Evolutionary conservation across 1,140 invertebrate species (phyloP), one percentile per base, ranked within the genome.

Genomic region (Sinella curviseta): DNA sequence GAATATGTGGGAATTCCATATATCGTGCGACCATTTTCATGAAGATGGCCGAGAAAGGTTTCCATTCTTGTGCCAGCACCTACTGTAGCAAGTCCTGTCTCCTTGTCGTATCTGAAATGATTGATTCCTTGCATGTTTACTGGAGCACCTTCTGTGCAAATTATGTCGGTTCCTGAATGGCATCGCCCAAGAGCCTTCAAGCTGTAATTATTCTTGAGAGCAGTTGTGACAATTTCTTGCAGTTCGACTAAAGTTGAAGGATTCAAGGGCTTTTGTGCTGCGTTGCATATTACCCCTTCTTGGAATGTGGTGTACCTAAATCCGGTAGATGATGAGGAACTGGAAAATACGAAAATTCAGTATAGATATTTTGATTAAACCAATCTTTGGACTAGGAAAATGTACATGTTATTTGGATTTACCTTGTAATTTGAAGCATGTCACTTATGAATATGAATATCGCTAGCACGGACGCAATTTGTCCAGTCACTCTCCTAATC

Each of bases 231-330:
- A 24, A 87, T 85, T 85, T 31, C 85, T 8, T 86, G 86, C 14
- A 85, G 83, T 54, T 85, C 86, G 78, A 82, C 85, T 70, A 60
- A 86, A 28, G 75, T 87, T 3, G 4, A 3, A 8, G 70, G 70
- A 17, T 60, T 60, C 4, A 48, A 48, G 17, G 39, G 39, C 17
- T 48, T 48, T 48, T 48, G 39, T 48, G 39, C 39, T 8, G 39
- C 39, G 4, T 17, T 48, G 39, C 39, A 48, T 4, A 48, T 48
- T 8, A 17, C 17, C 4, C 39, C 17, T 48, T 17, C 4, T 48
- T 48, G 39, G 39, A 8, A 48, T 17, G 39, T 8, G 17, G 39
- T 17, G 17, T 48, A 48, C 17, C 4, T 48, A 48, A 48, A 48
- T 8, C 39, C 39, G 39, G 39, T n/a, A n/a, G n/a, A n/a, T n/a